Conservation (phyloP, 2,113 vertebrate genomes). For the Gymnarchus niloticus region DNA sequence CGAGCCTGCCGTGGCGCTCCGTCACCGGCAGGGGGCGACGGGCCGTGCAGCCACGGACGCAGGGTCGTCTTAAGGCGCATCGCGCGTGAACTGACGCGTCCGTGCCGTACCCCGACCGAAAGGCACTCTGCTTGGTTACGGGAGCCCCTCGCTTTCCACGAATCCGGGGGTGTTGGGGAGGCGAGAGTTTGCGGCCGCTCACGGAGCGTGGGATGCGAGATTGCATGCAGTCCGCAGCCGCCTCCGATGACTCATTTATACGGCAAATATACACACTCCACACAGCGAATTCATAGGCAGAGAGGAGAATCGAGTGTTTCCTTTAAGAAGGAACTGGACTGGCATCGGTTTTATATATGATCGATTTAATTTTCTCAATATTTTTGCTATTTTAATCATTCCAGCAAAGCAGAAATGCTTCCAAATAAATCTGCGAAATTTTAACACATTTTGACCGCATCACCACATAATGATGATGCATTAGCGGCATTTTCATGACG, state of each 20-base stretch:
- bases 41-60: background rate
- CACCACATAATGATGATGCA: background rate
- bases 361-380: background rate
- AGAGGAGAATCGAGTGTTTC: background rate
- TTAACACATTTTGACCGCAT: background rate
- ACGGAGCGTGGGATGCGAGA: constrained; percentile 2
- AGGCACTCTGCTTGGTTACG: background rate
- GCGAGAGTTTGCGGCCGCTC: background rate
- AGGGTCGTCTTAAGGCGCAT: background rate
- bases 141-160: background rate
- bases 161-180: background rate
- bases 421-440: background rate
- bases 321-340: background rate
- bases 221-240: background rate
- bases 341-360: background rate
- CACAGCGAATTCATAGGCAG: background rate
- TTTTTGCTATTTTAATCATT: background rate
- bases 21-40: constrained; percentile 45
- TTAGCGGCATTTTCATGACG: background rate
- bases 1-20: constrained; percentile 43
- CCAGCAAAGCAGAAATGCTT: background rate
- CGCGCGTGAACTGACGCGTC: background rate
- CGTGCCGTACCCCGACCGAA: background rate
- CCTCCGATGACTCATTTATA: constrained; percentile 41
- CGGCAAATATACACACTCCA: constrained; percentile 19